Evolutionary conservation across 2,113 vertebrate genomes (phyloP).

Genomic region (Nettapus auritus): DNA sequence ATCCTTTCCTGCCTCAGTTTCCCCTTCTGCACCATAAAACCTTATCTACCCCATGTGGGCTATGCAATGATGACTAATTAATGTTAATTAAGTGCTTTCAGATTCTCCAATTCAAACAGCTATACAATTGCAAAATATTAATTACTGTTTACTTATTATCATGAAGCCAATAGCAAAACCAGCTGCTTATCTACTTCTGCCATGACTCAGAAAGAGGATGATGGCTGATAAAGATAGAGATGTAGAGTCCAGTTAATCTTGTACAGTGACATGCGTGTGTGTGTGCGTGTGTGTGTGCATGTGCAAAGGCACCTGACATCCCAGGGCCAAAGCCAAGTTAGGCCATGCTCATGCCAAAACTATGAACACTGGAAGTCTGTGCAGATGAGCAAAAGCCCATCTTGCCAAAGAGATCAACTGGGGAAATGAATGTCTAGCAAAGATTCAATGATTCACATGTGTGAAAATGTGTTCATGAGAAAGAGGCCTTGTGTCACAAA

Average conservation of each 20-base stretch:
- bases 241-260: not conserved
- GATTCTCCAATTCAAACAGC: not conserved
- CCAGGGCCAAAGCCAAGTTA: not conserved
- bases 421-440: not conserved
- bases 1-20: not conserved
- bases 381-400: not conserved
- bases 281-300: not conserved
- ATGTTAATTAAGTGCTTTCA: constrained; percentile 12
- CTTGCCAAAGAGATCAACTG: not conserved
- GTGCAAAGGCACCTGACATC: not conserved
- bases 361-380: not conserved
- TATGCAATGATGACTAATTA: constrained; percentile 32
- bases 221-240: not conserved
- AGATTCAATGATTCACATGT: not conserved
- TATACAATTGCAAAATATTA: constrained; percentile 41
- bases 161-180: not conserved
- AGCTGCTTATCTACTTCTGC: constrained; percentile 19
- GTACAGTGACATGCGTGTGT: not conserved
- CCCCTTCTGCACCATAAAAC: not conserved
- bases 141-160: constrained; percentile 37
- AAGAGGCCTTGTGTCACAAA: not conserved
- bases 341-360: not conserved
- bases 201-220: constrained; percentile 26
- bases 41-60: not conserved
- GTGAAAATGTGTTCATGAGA: not conserved